Conservation (phyloP, 2,888 invertebrate genomes). For the Tinea trinotella region DNA sequence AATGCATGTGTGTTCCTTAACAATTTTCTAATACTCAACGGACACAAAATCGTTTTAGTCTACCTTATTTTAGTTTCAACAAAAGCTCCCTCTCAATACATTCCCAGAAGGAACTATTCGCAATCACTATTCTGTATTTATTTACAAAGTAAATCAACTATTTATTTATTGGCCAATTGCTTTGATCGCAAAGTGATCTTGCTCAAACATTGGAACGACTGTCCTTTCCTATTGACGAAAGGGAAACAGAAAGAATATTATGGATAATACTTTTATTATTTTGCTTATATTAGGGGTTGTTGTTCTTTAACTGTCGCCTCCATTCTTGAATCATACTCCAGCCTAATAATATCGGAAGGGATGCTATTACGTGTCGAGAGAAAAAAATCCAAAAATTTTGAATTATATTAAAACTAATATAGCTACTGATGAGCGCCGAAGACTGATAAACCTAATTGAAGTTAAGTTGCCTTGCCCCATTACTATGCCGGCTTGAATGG, state of each 20-base stretch:
- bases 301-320: no score
- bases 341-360: no score
- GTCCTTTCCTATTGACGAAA: slow-evolving; percentile 39
- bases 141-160: slow-evolving; percentile 67
- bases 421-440: no score
- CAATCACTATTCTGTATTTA: slow-evolving; percentile 40
- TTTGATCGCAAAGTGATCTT: slow-evolving; percentile 60
- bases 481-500: no score
- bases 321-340: no score
- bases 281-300: no score
- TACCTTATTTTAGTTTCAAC: neutral
- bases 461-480: no score
- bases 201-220: slow-evolving; percentile 44
- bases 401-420: no score
- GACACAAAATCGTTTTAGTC: slow-evolving; percentile 14
- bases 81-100: neutral
- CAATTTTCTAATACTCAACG: neutral
- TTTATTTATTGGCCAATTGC: slow-evolving; percentile 65
- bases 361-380: no score
- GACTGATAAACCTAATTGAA: no score
- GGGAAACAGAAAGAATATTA: slow-evolving; percentile 32
- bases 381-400: no score
- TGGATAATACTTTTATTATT: slow-evolving; percentile 29
- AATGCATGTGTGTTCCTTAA: neutral
- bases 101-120: slow-evolving; percentile 45